These are phyloP conservation scores for Ancistrus triradiatus DNA, from an alignment of 2,113 vertebrate genomes.

Conservation along the genomic window DNA sequence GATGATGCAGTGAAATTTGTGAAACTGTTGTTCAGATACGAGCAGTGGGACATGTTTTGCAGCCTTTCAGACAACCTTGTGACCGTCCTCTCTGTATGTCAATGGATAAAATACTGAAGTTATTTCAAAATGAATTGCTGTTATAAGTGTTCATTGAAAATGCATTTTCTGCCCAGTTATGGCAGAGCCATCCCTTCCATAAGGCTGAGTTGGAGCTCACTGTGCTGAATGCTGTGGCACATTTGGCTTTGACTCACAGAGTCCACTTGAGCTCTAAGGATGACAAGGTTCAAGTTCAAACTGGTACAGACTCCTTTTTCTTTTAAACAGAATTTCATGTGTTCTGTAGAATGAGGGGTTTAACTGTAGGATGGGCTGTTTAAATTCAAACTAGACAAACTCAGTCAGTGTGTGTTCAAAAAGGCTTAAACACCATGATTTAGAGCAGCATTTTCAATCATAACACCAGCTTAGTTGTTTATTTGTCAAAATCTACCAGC, in stretches of 20 bases:
- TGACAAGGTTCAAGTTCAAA: conserved; percentile 29
- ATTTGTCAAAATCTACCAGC: too few relatives aligned
- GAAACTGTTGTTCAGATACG: conserved; percentile 84
- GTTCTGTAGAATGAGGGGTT: too few relatives aligned
- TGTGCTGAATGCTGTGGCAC: conserved; percentile 71
- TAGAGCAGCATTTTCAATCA: too few relatives aligned
- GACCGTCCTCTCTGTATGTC: conserved; percentile 76
- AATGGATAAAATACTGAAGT: not conserved
- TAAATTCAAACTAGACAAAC: too few relatives aligned
- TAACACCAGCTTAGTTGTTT: too few relatives aligned
- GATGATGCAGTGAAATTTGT: conserved; percentile 78
- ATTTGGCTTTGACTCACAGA: conserved; percentile 65
- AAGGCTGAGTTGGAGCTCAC: conserved; percentile 76
- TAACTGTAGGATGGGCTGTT: too few relatives aligned
- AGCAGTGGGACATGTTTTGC: conserved; percentile 77
- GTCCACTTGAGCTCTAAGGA: conserved; percentile 40
- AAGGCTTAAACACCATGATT: too few relatives aligned
- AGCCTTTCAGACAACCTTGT: conserved; percentile 63
- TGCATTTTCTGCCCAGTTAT: conserved; percentile 29
- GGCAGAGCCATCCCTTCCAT: conserved; percentile 69
- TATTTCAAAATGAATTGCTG: conserved; percentile 5
- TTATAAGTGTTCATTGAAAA: not conserved
- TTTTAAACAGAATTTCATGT: too few relatives aligned
- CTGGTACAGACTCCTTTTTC: conserved; percentile 23
- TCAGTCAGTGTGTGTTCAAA: too few relatives aligned